Evolutionary conservation across 2,888 invertebrate genomes (phyloP).

Genomic region (Phasia obesa): DNA sequence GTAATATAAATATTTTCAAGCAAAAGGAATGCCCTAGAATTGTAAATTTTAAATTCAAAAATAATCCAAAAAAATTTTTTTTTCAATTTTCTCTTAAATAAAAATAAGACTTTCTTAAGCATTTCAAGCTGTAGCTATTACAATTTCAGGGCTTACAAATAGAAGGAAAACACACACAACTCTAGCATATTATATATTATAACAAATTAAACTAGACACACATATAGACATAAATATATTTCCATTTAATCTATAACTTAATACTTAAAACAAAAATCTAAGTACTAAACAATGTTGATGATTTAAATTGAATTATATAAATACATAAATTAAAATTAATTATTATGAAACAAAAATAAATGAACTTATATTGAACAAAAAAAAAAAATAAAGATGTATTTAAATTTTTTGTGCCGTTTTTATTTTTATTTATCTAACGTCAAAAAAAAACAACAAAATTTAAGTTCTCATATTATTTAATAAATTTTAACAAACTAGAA

Average conservation of each 20-base stretch:
- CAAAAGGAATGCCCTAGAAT: neutral
- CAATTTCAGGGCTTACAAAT: constrained; percentile 31
- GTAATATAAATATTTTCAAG: constrained; percentile 45
- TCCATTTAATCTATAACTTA: constrained; percentile 59
- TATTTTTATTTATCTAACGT: neutral
- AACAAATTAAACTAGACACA: constrained; percentile 39
- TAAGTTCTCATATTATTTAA: constrained; percentile 58
- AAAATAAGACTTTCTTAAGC: neutral
- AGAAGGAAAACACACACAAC: constrained; percentile 72
- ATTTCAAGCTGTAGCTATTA: neutral
- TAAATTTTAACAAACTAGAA: constrained; percentile 12
- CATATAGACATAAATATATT: constrained; percentile 39
- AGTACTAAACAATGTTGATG: constrained; percentile 75
- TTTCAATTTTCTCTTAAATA: neutral
- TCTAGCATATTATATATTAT: constrained; percentile 74
- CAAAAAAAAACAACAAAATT: constrained; percentile 20
- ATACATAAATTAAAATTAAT: constrained; percentile 38
- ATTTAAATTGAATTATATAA: constrained; percentile 72
- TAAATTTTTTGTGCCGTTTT: constrained; percentile 49
- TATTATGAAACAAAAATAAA: constrained; percentile 66
- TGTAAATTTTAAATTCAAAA: neutral
- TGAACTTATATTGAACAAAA: constrained; percentile 66
- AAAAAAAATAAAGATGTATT: constrained; percentile 39
- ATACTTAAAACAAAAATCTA: constrained; percentile 30
- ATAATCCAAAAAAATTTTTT: neutral